Evolutionary conservation across 2,888 invertebrate species (phyloP).

Genomic region (Apeira syringaria): DNA sequence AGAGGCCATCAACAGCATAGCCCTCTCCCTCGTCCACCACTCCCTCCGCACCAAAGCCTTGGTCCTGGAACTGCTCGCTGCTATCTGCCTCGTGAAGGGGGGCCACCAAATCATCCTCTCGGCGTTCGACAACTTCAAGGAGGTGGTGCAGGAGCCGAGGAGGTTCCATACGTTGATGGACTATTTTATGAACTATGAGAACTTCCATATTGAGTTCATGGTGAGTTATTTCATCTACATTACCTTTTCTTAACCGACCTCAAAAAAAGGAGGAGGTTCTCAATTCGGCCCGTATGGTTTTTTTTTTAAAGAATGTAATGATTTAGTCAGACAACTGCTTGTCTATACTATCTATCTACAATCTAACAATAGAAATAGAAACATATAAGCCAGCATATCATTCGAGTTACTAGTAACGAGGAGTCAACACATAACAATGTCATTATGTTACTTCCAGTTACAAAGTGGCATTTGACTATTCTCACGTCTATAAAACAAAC

Average conservation of each 20-base stretch:
- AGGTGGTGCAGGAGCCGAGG: slow-evolving; percentile 91
- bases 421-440: slow-evolving; percentile 41
- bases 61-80: slow-evolving; percentile 97
- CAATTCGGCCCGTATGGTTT: too few species aligned
- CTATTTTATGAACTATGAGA: slow-evolving; percentile 97
- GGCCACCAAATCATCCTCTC: slow-evolving; percentile 99
- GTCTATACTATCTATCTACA: too few species aligned
- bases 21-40: slow-evolving; percentile 97
- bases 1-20: slow-evolving; percentile 99
- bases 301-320: too few species aligned
- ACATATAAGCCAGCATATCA: too few species aligned
- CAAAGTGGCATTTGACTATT: slow-evolving; percentile 17
- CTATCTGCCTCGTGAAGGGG: slow-evolving; percentile 98
- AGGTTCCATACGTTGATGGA: slow-evolving; percentile 99
- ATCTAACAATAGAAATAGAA: too few species aligned
- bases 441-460: slow-evolving; percentile 24
- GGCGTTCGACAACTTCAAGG: slow-evolving; percentile 99
- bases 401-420: slow-evolving; percentile 30
- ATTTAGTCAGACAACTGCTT: too few species aligned
- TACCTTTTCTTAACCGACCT: too few species aligned
- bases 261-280: too few species aligned
- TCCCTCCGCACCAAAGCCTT: slow-evolving; percentile 98
- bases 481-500: slow-evolving; percentile 1
- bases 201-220: slow-evolving; percentile 99
- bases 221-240: too few species aligned